Evolutionary conservation across 2,888 invertebrate species (phyloP), one percentile per base, ranked within the genome.

Genomic region (Phortica okadai): DNA sequence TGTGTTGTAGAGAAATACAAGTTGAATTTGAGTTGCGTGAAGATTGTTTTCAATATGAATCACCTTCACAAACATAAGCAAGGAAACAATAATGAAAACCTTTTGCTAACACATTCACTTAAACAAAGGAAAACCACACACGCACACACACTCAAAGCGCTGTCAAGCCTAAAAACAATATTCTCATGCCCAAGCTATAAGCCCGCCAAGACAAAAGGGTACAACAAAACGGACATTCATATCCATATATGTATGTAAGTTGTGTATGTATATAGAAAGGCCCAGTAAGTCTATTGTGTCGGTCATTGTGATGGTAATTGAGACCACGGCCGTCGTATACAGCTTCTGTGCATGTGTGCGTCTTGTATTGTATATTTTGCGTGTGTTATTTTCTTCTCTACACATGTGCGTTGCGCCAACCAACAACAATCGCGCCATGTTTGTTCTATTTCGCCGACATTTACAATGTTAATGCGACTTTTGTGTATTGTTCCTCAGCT

Each of bases 401-500:
- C 62, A 25, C 79, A 77, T 67, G 69, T 54, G 56, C 76, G 50
- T 74, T 80, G 67, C 67, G 59, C 14, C 59, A 59, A 21, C 59
- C 59, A 16, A 59, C 21, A 50, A 21, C 59, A 59, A 21, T 21
- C 7, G n/a, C 7, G 16, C 59, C 54, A 54, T 54, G 54, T 59
- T 16, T 11, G 50, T 14, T 14, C 50, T 50, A 50, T 50, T 50
- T 50, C 50, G 50, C 14, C n/a, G 59, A 14, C 33, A 33, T 66
- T 6, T 50, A 78, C 82, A 67, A 77, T 77, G 81, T 80, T 80
- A 83, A 78, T 77, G 81, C 76, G 75, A 70, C 77, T 78, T 66
- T 77, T 72, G 59, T 78, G 77, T 75, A 75, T 78, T 83, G 50
- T 50, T 50, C 2, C 14, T 33, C 33, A 4, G 33, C 33, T 33